Evolutionary conservation across 2,888 invertebrate genomes (phyloP).

Genomic region (Hydrotaea cyrtoneurina): DNA sequence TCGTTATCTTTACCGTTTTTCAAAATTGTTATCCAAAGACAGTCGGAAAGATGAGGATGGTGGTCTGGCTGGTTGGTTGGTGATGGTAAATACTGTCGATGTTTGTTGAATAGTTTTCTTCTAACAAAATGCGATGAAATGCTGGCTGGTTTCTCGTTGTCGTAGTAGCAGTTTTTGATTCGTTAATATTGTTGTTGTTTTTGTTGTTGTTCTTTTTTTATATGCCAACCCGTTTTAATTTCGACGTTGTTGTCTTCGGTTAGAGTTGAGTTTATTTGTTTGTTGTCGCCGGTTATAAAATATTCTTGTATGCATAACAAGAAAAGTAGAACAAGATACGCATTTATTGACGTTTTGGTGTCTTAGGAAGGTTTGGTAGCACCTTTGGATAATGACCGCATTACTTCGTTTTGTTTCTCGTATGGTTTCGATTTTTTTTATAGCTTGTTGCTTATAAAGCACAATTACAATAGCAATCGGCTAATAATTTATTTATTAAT

Average conservation of each 20-base stretch:
- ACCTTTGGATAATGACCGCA: conserved; percentile 46
- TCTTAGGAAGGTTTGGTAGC: conserved; percentile 14
- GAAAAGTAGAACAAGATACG: conserved; percentile 46
- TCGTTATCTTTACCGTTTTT: conserved; percentile 53
- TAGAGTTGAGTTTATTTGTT: conserved; percentile 19
- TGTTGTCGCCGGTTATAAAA: background rate
- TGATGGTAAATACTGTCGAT: conserved; percentile 8
- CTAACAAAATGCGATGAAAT: conserved; percentile 10
- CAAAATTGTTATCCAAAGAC: conserved; percentile 31
- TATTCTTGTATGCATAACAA: conserved; percentile 24
- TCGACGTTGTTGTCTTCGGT: conserved; percentile 25
- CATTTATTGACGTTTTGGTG: conserved; percentile 36
- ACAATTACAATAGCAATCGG: background rate
- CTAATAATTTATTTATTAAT: conserved; percentile 34
- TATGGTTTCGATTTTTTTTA: background rate
- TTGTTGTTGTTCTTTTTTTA: background rate
- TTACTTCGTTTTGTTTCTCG: conserved; percentile 19
- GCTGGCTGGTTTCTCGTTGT: conserved; percentile 33
- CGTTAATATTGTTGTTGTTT: conserved; percentile 43
- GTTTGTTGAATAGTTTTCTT: conserved; percentile 21
- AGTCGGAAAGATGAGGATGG: background rate
- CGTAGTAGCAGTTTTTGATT: conserved; percentile 31
- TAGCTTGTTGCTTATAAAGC: background rate
- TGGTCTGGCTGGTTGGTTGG: conserved; percentile 21
- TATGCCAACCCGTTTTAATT: conserved; percentile 54